These are phyloP conservation scores for Chloropsis cyanopogon DNA, from an alignment of 2,113 vertebrate species.

Conservation along the genomic window DNA sequence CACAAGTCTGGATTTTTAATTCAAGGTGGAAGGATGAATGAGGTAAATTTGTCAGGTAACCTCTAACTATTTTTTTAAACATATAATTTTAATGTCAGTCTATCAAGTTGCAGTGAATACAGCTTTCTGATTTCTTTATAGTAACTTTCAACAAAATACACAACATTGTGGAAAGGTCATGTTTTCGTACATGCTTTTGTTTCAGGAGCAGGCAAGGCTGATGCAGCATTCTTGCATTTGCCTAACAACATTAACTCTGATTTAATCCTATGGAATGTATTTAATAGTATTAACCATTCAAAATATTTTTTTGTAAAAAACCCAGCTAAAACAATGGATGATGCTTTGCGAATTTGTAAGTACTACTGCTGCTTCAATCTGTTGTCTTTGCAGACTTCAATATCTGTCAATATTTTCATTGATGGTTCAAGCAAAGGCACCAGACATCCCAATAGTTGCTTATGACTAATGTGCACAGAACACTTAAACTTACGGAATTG, in stretches of 20 bases:
- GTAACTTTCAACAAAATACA: neutral
- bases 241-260: neutral
- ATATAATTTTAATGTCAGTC: neutral
- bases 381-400: neutral
- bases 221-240: neutral
- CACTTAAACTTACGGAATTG: neutral
- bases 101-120: neutral
- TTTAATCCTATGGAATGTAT: neutral
- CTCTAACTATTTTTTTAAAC: neutral
- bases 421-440: neutral
- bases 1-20: neutral
- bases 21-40: neutral
- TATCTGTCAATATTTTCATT: neutral
- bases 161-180: neutral
- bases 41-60: neutral
- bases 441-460: neutral
- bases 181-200: neutral
- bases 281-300: neutral
- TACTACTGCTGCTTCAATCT: neutral
- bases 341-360: neutral
- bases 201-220: neutral
- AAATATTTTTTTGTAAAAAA: too few relatives aligned
- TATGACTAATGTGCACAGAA: neutral
- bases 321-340: neutral
- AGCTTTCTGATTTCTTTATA: neutral